Evolutionary conservation across 2,113 vertebrate species (phyloP).

Genomic region (Hoplias malabaricus): DNA sequence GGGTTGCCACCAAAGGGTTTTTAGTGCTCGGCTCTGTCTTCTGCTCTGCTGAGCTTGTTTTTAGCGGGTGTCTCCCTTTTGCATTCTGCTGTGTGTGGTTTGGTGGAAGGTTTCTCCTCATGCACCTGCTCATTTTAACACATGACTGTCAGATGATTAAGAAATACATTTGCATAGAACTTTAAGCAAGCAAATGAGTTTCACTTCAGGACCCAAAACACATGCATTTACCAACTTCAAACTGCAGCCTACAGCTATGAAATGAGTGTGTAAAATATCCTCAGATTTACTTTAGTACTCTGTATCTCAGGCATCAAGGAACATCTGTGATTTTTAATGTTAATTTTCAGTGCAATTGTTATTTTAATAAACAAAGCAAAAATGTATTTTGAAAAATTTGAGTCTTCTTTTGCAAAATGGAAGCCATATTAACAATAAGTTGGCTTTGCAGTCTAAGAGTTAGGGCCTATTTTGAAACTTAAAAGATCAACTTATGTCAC

Average conservation of each 20-base stretch:
- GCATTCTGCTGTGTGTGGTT: conserved; percentile 61
- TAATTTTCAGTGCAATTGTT: too few species aligned
- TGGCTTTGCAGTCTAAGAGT: too few species aligned
- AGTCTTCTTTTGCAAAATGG: too few species aligned
- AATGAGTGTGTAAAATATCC: not conserved
- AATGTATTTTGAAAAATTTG: too few species aligned
- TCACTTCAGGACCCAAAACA: conserved; percentile 1
- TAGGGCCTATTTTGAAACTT: too few species aligned
- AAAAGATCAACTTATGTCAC: too few species aligned
- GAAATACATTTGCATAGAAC: conserved; percentile 49
- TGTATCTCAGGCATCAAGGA: too few species aligned
- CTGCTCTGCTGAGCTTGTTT: not conserved
- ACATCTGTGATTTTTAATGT: too few species aligned
- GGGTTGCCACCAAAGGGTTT: not conserved
- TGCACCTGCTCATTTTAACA: conserved; percentile 62
- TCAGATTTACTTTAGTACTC: conserved; percentile 37
- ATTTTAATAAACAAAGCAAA: too few species aligned
- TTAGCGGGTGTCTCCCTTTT: conserved; percentile 43
- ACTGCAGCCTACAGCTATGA: not conserved
- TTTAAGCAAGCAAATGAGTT: conserved; percentile 44
- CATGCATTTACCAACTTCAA: not conserved
- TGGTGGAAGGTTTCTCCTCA: conserved; percentile 47
- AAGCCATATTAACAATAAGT: too few species aligned
- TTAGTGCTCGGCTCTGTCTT: not conserved
- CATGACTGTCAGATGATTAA: conserved; percentile 14